Evolutionary conservation across 2,888 invertebrate species (phyloP), one percentile per base, ranked within the genome.

Genomic region (Eulithis testata): DNA sequence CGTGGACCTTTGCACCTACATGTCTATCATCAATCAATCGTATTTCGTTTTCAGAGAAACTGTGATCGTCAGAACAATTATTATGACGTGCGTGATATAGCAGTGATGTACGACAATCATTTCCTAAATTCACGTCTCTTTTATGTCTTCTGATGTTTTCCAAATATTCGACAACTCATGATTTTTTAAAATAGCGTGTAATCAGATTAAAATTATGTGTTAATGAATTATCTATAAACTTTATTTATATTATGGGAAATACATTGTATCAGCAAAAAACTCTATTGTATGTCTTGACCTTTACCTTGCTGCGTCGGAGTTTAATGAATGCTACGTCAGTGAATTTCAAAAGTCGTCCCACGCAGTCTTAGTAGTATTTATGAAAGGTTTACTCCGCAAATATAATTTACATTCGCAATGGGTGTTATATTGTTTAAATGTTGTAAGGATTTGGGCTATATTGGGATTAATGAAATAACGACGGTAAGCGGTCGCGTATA

Each of bases 371-470:
- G 74, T 79, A 79, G 49, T 11, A 49, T 82, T 82, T 75, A 76
- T 74, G 72, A 66, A 68, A 65, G 69, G 68, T 73, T 69, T 63
- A 47, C 65, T 70, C 66, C 64, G 68, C 70, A 78, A 79, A 79
- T 74, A 75, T 71, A 76, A 81, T 81, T 82, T 76, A 78, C 80
- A 79, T 81, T 71, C 71, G 74, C 74, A 79, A 78, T 78, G 67
- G 68, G 74, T 71, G 73, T 75, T 78, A 76, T 79, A 79, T 75
- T 76, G 81, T 76, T 78, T 78, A 74, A 78, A 76, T 74, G 74
- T 66, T 67, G 77, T 71, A 72, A 72, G 71, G 76, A 75, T 79
- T 68, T 69, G 69, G 66, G 71, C 52, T 67, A 61, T 73, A 73
- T 71, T 60, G 61, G 53, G 69, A 68, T 73, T 71, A 69, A 75